Evolutionary conservation across 2,888 invertebrate genomes (phyloP).

Genomic region (Sphecodes monilicornis): DNA sequence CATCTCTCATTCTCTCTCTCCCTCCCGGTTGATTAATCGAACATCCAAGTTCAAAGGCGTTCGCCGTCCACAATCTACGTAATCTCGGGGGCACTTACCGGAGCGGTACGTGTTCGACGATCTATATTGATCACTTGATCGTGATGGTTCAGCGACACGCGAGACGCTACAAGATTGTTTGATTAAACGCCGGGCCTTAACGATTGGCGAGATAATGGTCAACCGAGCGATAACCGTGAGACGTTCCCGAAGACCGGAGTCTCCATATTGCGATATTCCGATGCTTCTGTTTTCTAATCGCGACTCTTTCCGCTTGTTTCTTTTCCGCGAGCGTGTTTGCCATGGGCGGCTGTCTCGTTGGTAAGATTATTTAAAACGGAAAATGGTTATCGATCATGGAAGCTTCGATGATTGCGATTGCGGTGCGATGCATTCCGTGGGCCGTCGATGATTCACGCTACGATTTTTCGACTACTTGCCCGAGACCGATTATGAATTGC

Average conservation of each 20-base stretch:
- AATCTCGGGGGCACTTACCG: conserved; percentile 31
- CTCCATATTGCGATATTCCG: background rate
- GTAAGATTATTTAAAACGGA: conserved; percentile 1
- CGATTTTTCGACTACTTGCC: background rate
- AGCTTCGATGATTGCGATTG: background rate
- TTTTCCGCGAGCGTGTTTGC: background rate
- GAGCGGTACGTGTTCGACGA: conserved; percentile 38
- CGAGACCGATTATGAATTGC: background rate
- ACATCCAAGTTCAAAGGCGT: conserved; percentile 44
- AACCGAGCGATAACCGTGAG: background rate
- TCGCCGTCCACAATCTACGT: conserved; percentile 30
- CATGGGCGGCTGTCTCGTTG: too few species aligned
- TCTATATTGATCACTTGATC: conserved; percentile 53
- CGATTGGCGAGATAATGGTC: conserved; percentile 25
- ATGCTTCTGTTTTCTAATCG: background rate
- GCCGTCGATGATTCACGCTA: background rate
- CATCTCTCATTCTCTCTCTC: conserved; percentile 5
- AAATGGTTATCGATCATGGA: conserved; percentile 1
- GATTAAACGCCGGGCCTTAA: conserved; percentile 32
- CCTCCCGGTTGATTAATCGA: conserved; percentile 33
- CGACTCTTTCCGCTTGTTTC: background rate
- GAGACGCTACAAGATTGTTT: conserved; percentile 32
- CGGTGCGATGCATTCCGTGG: background rate
- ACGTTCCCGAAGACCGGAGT: background rate
- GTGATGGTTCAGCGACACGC: conserved; percentile 40